Conservation (phyloP, 2,113 vertebrate genomes). For the Oncorhynchus keta region DNA sequence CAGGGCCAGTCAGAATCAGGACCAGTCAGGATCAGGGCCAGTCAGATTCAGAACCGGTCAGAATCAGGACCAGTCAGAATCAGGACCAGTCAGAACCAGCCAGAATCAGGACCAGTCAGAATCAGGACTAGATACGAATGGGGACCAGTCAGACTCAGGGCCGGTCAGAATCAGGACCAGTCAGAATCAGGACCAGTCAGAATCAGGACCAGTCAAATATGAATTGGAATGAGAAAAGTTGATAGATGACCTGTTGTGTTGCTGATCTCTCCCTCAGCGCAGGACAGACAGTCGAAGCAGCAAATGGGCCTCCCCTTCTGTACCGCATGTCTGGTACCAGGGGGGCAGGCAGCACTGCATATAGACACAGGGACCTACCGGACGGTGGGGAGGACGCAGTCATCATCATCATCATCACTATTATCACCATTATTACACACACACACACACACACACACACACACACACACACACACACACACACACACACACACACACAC, state of each 20-base stretch:
- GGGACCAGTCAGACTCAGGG: no score
- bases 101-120: no score
- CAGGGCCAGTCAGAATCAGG: no score
- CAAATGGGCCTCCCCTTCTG: slow-evolving; percentile 60
- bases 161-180: no score
- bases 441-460: neutral
- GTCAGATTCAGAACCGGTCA: no score
- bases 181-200: neutral
- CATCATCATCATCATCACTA: neutral
- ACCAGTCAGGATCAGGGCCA: no score
- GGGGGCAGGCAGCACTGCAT: slow-evolving; percentile 49
- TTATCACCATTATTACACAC: neutral
- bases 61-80: no score
- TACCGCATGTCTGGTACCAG: slow-evolving; percentile 49
- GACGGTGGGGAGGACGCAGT: neutral
- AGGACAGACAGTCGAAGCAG: slow-evolving; percentile 61
- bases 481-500: neutral
- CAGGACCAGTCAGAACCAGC: no score
- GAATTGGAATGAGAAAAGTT: neutral
- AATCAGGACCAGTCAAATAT: neutral
- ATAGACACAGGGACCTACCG: slow-evolving; percentile 51
- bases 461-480: neutral
- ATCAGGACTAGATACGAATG: no score
- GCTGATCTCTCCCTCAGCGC: slow-evolving; percentile 59
- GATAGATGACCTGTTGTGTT: slow-evolving; percentile 44